A percentile compares a stretch with the other conserved stretches of the same genome.
These are phyloP conservation scores for Pollenia amentaria DNA, from an alignment of 2,888 invertebrate species.

Conservation along the genomic window DNA sequence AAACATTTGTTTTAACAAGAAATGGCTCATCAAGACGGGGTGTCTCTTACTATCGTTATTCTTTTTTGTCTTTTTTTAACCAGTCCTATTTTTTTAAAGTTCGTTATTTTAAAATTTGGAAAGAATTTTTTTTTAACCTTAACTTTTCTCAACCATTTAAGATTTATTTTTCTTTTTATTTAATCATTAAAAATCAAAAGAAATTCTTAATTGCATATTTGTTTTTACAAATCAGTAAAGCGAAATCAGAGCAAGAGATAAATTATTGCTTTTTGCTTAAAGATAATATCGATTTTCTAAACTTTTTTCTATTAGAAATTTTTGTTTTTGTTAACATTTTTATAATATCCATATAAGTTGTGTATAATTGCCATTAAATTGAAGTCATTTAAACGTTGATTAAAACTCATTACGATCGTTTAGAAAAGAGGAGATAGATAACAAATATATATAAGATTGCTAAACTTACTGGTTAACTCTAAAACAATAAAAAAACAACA, in stretches of 20 bases:
- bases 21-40: too few relatives aligned
- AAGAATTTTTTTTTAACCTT: too few relatives aligned
- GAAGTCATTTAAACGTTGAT: constrained; percentile 42
- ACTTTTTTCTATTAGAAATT: neutral
- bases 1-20: too few relatives aligned
- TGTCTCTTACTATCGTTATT: too few relatives aligned
- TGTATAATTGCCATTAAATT: constrained; percentile 63
- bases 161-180: too few relatives aligned
- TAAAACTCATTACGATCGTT: constrained; percentile 23
- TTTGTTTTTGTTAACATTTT: constrained; percentile 39
- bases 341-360: constrained; percentile 57
- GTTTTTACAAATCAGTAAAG: neutral
- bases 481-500: constrained; percentile 28
- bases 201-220: constrained; percentile 23
- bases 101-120: too few relatives aligned
- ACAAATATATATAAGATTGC: constrained; percentile 33
- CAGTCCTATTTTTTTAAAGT: neutral
- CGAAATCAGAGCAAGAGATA: constrained; percentile 26
- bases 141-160: too few relatives aligned
- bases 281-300: neutral
- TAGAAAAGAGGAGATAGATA: constrained; percentile 6
- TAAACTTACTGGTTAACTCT: constrained; percentile 35
- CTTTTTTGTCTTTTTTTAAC: neutral
- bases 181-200: neutral
- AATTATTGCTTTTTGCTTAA: constrained; percentile 18